Conservation (phyloP, 2,888 invertebrate genomes). For the Periphyllus acericola region DNA sequence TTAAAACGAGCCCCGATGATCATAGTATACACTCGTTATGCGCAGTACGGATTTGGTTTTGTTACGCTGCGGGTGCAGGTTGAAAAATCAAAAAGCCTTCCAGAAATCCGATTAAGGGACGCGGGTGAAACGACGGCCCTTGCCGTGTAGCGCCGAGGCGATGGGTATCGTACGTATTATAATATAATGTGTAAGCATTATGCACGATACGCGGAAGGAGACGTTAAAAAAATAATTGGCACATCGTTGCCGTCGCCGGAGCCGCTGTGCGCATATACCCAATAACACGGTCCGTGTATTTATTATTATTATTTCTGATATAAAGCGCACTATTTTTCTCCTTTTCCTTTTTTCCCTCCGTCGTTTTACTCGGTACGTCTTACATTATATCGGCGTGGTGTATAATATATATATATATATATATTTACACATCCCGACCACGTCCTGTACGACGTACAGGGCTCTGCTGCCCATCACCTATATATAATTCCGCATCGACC, state of each 20-base stretch:
- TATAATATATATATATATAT: neutral
- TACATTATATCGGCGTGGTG: neutral
- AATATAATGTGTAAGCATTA: neutral
- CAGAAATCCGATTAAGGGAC: neutral
- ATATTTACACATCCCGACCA: neutral
- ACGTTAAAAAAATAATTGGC: neutral
- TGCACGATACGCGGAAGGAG: neutral
- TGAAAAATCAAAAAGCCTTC: neutral
- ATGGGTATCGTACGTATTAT: too few relatives aligned
- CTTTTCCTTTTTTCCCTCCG: too few relatives aligned
- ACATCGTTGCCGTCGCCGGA: neutral
- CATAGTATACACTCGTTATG: neutral
- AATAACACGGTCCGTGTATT: neutral
- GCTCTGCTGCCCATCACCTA: neutral
- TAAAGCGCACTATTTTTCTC: neutral
- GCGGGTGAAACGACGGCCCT: neutral
- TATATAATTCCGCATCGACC: neutral
- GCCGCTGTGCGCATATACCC: neutral
- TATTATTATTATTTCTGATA: neutral
- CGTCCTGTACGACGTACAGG: neutral
- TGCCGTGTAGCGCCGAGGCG: too few relatives aligned
- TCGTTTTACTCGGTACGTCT: neutral
- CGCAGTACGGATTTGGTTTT: too few relatives aligned
- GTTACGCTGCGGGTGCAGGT: neutral
- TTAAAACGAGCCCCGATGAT: too few relatives aligned